These are phyloP conservation scores for Hydrophis major DNA, from an alignment of 2,797 vertebrate species.

Conservation along the genomic window DNA sequence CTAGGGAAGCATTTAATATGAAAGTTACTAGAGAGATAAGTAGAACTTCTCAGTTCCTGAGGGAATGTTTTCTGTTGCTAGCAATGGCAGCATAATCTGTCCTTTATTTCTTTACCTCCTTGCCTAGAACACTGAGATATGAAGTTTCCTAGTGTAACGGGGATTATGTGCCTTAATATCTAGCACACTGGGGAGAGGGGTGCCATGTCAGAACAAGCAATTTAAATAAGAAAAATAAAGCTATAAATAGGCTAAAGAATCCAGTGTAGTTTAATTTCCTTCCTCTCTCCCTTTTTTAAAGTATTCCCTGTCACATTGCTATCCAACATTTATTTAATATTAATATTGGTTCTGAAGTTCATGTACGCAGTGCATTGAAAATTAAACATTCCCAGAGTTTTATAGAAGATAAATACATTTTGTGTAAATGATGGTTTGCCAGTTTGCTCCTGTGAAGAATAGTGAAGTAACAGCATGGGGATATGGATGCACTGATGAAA, in stretches of 20 bases:
- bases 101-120: not conserved
- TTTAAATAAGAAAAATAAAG: not conserved
- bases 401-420: not conserved
- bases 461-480: not conserved
- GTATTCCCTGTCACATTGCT: not conserved
- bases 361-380: not conserved
- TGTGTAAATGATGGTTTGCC: not conserved
- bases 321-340: not conserved
- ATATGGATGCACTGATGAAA: not conserved
- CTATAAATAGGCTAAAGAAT: not conserved
- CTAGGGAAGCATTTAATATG: not conserved
- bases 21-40: not conserved
- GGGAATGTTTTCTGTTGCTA: not conserved
- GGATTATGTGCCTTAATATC: not conserved
- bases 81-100: not conserved
- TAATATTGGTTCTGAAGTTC: not conserved
- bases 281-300: not conserved
- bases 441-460: not conserved
- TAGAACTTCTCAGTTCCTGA: not conserved
- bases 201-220: not conserved
- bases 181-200: not conserved
- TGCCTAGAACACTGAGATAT: not conserved
- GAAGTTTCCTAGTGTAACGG: not conserved
- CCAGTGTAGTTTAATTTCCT: not conserved
- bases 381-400: not conserved